A percentile compares a stretch with the other conserved stretches of the same genome.
Conservation (phyloP, 2,113 vertebrate genomes). For the Thamnophis sirtalis region DNA sequence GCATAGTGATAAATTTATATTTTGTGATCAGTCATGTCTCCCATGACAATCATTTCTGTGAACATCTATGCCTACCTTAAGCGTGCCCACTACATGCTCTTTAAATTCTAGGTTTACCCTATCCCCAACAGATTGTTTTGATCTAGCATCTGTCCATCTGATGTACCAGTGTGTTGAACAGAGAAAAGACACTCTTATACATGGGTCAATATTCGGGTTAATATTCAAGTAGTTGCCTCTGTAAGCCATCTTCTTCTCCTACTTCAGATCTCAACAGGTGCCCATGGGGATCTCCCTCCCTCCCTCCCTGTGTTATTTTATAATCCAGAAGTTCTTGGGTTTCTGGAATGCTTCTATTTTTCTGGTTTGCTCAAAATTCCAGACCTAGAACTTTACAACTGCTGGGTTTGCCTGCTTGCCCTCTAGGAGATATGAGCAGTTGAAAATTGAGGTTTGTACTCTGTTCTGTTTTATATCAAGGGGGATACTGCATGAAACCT, state of each 20-base stretch:
- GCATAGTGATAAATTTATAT: neutral
- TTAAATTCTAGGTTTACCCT: neutral
- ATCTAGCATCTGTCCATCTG: neutral
- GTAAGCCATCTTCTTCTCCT: neutral
- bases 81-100: neutral
- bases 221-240: neutral
- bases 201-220: neutral
- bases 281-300: neutral
- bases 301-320: neutral
- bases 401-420: neutral
- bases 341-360: neutral
- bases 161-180: neutral
- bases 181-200: neutral
- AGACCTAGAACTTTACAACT: neutral
- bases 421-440: neutral
- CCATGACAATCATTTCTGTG: neutral
- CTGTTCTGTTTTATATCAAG: neutral
- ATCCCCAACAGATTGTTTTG: neutral
- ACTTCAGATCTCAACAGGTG: neutral
- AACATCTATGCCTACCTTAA: neutral
- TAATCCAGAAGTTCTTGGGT: neutral
- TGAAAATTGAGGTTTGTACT: neutral
- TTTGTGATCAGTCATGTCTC: neutral
- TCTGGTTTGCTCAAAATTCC: neutral
- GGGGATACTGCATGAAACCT: neutral